phyloP scores from a whole-genome alignment of 2,888 invertebrate genomes.

The Lochmaea capreae region DNA sequence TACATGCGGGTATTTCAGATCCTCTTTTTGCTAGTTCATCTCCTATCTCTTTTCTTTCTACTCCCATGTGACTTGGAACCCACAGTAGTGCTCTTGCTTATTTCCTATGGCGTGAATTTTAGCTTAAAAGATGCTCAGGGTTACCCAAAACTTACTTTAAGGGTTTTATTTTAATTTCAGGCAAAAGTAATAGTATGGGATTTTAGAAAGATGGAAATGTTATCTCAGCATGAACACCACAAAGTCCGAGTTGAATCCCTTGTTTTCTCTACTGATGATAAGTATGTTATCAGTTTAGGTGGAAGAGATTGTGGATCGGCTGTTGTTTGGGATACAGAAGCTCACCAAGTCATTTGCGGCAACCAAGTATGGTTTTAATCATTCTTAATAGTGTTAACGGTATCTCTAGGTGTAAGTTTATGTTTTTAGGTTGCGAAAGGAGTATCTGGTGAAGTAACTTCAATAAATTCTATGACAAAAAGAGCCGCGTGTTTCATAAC shows the following conservation, averaged over 20 bases:
- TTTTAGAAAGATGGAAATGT: slow-evolving; percentile 72
- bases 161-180: slow-evolving; percentile 54
- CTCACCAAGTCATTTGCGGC: slow-evolving; percentile 65
- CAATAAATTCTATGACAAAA: slow-evolving; percentile 68
- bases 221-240: slow-evolving; percentile 83
- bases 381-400: background rate
- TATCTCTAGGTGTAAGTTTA: background rate
- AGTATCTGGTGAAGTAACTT: slow-evolving; percentile 60
- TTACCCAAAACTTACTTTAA: background rate
- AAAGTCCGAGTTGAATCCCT: slow-evolving; percentile 84
- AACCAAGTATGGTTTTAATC: slow-evolving; percentile 50
- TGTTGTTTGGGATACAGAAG: slow-evolving; percentile 83
- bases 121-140: too few relatives aligned
- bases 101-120: too few relatives aligned
- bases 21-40: too few relatives aligned
- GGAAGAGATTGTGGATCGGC: slow-evolving; percentile 91
- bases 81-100: too few relatives aligned
- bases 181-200: slow-evolving; percentile 90
- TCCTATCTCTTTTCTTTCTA: too few relatives aligned
- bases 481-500: slow-evolving; percentile 77
- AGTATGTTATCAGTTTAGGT: slow-evolving; percentile 78
- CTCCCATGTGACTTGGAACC: too few relatives aligned
- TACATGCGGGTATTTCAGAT: too few relatives aligned
- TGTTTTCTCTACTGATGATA: slow-evolving; percentile 84
- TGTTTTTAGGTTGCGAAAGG: slow-evolving; percentile 54